Conservation (phyloP, 1,140 invertebrate genomes). For the Holcopasites calliopsidis region DNA sequence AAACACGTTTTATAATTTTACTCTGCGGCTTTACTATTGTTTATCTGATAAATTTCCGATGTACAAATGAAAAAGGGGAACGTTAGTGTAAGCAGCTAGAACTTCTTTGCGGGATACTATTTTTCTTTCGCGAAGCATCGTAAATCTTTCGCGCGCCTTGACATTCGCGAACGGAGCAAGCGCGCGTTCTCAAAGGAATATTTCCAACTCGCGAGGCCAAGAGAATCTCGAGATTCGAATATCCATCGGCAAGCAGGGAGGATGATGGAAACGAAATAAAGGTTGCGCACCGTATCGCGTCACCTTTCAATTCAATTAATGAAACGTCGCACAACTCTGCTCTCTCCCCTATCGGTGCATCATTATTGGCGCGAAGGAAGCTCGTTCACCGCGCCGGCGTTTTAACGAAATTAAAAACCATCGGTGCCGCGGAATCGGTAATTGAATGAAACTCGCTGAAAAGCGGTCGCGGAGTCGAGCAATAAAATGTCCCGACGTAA, state of each 20-base stretch:
- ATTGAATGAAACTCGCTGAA: no score
- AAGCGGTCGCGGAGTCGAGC: no score
- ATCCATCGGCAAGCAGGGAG: no score
- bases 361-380: slow-evolving; percentile 1
- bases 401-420: slow-evolving; percentile 40
- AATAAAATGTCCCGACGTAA: no score
- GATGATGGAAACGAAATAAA: no score
- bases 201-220: background rate
- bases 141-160: slow-evolving; percentile 24
- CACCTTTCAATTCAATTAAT: slow-evolving; percentile 38
- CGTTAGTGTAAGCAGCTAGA: no score
- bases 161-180: background rate
- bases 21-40: no score
- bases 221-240: slow-evolving; percentile 2
- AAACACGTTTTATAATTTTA: background rate
- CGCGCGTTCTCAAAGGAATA: background rate
- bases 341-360: background rate
- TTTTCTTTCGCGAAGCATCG: background rate
- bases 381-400: background rate
- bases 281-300: no score
- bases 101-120: slow-evolving; percentile 18
- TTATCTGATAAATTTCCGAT: no score
- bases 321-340: slow-evolving; percentile 35
- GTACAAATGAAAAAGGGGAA: no score
- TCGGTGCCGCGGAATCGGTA: background rate